Evolutionary conservation across 2,888 invertebrate genomes (phyloP).

Genomic region (Prosapia bicincta): DNA sequence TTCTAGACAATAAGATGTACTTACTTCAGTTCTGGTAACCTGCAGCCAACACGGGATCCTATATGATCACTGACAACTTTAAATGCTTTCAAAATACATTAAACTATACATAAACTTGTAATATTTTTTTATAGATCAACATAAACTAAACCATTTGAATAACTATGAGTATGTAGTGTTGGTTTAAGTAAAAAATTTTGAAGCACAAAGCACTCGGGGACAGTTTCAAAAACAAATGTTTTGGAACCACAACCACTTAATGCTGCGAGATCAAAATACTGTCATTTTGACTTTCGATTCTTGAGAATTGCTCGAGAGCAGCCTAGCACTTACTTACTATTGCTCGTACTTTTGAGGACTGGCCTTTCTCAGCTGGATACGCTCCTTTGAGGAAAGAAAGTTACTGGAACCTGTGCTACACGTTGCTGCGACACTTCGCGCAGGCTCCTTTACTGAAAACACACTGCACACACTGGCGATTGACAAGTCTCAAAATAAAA

Average conservation of each 20-base stretch:
- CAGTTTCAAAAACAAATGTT: background rate
- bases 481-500: background rate
- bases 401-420: background rate
- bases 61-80: background rate
- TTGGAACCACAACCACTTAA: background rate
- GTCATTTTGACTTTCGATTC: background rate
- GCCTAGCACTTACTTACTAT: background rate
- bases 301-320: background rate
- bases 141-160: background rate
- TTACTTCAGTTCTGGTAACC: background rate
- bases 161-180: background rate
- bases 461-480: background rate
- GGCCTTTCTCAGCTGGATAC: background rate
- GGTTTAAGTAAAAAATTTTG: background rate
- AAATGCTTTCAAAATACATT: background rate
- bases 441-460: background rate
- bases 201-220: background rate
- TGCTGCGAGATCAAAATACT: background rate
- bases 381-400: slow-evolving; percentile 2
- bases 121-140: too few relatives aligned
- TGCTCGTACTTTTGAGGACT: background rate
- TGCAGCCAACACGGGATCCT: background rate
- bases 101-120: background rate
- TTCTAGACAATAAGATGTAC: too few relatives aligned
- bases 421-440: background rate